Base-by-base conservation (phyloP, 1,140 invertebrate species). In the Cydia amplana region DNA sequence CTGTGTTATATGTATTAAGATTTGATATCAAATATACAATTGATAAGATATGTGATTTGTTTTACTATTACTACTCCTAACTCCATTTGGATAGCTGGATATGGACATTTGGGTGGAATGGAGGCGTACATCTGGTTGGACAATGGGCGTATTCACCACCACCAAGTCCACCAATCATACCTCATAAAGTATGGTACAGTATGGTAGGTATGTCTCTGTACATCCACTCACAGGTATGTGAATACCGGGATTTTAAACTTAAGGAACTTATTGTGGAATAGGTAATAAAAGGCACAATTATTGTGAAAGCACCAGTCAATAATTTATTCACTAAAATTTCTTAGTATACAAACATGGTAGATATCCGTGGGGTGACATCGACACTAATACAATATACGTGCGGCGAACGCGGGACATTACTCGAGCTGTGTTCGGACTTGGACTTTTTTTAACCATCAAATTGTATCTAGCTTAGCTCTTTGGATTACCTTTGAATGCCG, bases 221-320 rank as follows among this genome's bases (percentile, higher is more conserved):
- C 25, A 25, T 25, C 25, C 25, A 25, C 32, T 32, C 4, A 40
- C 36, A 40, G 36, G 36, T 40, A 40, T 40, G 7, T 9, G 36
- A 40, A 40, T 40, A 40, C 36, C 36, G 1, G 36, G 0, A 40
- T 40, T 40, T 40, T 40, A 40, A 40, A 40, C 36, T 1, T 40
- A 67, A 14, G n/a, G n/a, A n/a, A n/a, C 1, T 70, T 40, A n/a
- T 70, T 20, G 6, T 18, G 7, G 1, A n/a, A 10, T 25, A 20
- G 63, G 64, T 12, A 65, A 92, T 93, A 83, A 93, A 91, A 93
- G 87, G 36, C 86, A 88, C 86, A 85, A 87, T 91, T 85, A 85
- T 88, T 91, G 91, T 91, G 90, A 93, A 93, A 93, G 91, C 91
- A 93, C 91, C 91, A 91, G 90, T 93, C 91, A 91, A 91, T 91